phyloP scores from a whole-genome alignment of 2,888 invertebrate species.

The Cheilosia soror region DNA sequence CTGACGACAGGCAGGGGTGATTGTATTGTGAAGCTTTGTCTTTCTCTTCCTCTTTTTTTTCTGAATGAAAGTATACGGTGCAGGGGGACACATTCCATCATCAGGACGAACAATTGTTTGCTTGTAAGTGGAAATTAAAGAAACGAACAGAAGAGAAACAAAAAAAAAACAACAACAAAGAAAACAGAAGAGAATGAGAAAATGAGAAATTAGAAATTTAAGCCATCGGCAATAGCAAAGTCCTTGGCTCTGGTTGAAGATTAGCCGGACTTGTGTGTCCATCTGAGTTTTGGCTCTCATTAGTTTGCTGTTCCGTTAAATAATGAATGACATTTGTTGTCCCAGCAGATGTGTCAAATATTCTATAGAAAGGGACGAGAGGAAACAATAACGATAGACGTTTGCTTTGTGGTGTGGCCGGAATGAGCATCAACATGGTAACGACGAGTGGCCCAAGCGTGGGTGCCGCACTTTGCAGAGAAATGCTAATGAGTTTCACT shows the following conservation, averaged over 20 bases:
- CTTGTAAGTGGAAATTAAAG: conserved; percentile 43
- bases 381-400: conserved; percentile 13
- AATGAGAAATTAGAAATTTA: conserved; percentile 66
- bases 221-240: conserved; percentile 64
- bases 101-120: conserved; percentile 46
- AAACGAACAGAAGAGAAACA: conserved; percentile 5
- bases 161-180: conserved; percentile 25
- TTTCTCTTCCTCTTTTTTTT: conserved; percentile 28
- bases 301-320: conserved; percentile 70
- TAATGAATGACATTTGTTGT: conserved; percentile 63
- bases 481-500: conserved; percentile 8
- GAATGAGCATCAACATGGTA: not conserved
- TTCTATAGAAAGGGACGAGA: conserved; percentile 38
- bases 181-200: conserved; percentile 16
- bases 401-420: not conserved
- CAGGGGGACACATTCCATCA: conserved; percentile 1
- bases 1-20: conserved; percentile 18
- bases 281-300: conserved; percentile 70
- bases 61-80: conserved; percentile 40
- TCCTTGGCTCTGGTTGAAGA: conserved; percentile 61
- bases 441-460: not conserved
- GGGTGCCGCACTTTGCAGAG: conserved; percentile 15
- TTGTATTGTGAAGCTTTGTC: conserved; percentile 6
- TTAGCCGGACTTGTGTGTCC: conserved; percentile 74
- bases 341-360: conserved; percentile 59